Evolutionary conservation across 2,888 invertebrate species (phyloP), one percentile per base, ranked within the genome.

Genomic region (Amorpha juglandis): DNA sequence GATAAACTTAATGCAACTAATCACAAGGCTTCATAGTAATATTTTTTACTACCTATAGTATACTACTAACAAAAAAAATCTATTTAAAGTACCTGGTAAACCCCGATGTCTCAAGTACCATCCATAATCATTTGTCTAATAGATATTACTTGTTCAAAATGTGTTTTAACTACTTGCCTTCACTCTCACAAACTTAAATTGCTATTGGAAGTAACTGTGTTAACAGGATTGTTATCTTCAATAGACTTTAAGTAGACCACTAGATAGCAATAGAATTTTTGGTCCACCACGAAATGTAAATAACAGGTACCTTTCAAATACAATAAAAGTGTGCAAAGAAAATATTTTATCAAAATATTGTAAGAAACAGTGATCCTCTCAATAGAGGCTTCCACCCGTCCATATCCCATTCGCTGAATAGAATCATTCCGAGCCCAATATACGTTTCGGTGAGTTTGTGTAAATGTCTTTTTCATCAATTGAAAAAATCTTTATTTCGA

Each of bases 391-490:
- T 47, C 58, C 47, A 65, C 21, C 58, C 64, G 55, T 58, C 52
- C 19, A 48, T 48, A 65, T 65, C 64, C 64, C 55, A 65, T 48
- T 58, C 48, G 48, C 48, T 65, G 64, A 65, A 65, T 58, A 38
- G 64, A 65, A 58, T 65, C 58, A 48, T 65, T 48, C 48, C 21
- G 47, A 35, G 63, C 35, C 19, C 64, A 65, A 65, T 65, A 58
- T 38, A 58, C 58, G 64, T 48, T 38, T 65, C 64, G 58, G 19
- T 65, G 48, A 47, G 35, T 65, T 65, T 65, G 35, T 65, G 21
- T 58, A 50, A 58, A 58, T 65, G 47, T 65, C 38, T 58, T 64
- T 14, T 65, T 50, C 55, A 65, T 65, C 33, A 58, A 65, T 58
- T 65, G 55, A 65, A 58, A 65, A n/a, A 58, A 58, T 12, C 19